phyloP scores from a whole-genome alignment of 2,888 invertebrate species.

The Orchestes rusci region DNA sequence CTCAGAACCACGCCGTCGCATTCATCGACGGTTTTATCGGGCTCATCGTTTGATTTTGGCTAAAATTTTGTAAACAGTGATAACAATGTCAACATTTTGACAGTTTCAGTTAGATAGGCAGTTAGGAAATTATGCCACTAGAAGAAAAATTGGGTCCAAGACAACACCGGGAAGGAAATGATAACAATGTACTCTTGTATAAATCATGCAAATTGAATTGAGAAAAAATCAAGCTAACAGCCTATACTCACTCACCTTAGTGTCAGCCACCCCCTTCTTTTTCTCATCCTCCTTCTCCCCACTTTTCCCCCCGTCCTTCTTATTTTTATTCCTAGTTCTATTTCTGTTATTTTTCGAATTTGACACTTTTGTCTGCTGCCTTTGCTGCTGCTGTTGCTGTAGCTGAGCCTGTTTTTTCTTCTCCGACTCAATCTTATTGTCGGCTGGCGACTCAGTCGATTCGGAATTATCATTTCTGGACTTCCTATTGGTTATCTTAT shows the following conservation, averaged over 20 bases:
- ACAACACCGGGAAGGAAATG: too few species aligned
- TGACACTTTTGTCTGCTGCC: constrained; percentile 8
- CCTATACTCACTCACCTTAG: constrained; percentile 5
- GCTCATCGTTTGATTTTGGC: constrained; percentile 1
- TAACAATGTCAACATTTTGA: background rate
- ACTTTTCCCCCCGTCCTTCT: constrained; percentile 24
- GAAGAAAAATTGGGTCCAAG: too few species aligned
- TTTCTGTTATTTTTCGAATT: constrained; percentile 28
- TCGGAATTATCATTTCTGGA: constrained; percentile 36
- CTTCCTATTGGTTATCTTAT: constrained; percentile 43
- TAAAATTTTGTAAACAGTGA: too few species aligned
- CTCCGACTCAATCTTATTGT: constrained; percentile 25
- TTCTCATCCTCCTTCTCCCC: constrained; percentile 17
- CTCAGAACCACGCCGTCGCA: constrained; percentile 18
- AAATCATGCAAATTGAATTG: too few species aligned
- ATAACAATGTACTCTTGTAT: too few species aligned
- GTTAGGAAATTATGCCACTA: too few species aligned
- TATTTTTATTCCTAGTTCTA: constrained; percentile 28
- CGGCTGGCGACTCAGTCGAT: constrained; percentile 26
- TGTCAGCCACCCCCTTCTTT: constrained; percentile 1
- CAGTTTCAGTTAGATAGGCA: too few species aligned
- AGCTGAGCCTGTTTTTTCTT: constrained; percentile 13
- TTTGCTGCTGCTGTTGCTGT: constrained; percentile 11
- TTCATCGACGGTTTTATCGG: constrained; percentile 7
- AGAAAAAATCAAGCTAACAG: background rate